Evolutionary conservation across 2,888 invertebrate genomes (phyloP).

Genomic region (Crepidodera aurea): DNA sequence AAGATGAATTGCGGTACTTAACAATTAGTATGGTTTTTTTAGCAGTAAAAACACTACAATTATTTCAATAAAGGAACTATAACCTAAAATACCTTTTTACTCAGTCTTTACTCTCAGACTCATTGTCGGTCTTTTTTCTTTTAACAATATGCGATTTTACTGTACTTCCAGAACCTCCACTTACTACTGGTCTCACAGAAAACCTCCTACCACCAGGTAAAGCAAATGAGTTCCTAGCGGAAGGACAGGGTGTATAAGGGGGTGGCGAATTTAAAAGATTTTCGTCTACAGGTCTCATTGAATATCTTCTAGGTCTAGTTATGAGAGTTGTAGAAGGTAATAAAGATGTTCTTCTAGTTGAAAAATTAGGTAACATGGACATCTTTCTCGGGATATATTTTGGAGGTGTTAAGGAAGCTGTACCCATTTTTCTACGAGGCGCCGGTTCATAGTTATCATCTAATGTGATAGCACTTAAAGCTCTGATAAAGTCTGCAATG

Average conservation of each 20-base stretch:
- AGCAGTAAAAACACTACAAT: too few relatives aligned
- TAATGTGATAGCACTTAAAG: constrained; percentile 71
- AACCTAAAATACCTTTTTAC: neutral
- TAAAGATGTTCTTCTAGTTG: constrained; percentile 49
- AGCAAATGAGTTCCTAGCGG: constrained; percentile 32
- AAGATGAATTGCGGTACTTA: too few relatives aligned
- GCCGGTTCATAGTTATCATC: constrained; percentile 47
- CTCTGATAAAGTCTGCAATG: constrained; percentile 81
- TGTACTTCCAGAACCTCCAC: constrained; percentile 8
- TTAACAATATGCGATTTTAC: constrained; percentile 25
- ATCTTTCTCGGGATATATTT: constrained; percentile 39
- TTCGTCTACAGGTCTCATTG: constrained; percentile 50
- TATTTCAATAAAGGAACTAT: too few relatives aligned
- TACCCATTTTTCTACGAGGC: constrained; percentile 66
- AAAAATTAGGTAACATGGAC: constrained; percentile 41
- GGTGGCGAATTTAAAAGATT: constrained; percentile 39
- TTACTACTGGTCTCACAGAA: constrained; percentile 26
- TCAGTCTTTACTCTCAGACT: constrained; percentile 12
- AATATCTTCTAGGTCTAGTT: constrained; percentile 45
- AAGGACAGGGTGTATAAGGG: constrained; percentile 32
- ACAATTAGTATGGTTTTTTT: too few relatives aligned
- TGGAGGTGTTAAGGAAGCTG: constrained; percentile 58
- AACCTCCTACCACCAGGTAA: constrained; percentile 26
- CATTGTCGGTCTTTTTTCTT: constrained; percentile 16
- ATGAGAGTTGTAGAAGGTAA: constrained; percentile 34